Evolutionary conservation across 2,797 vertebrate genomes (phyloP).

Genomic region (Vireo griseus): DNA sequence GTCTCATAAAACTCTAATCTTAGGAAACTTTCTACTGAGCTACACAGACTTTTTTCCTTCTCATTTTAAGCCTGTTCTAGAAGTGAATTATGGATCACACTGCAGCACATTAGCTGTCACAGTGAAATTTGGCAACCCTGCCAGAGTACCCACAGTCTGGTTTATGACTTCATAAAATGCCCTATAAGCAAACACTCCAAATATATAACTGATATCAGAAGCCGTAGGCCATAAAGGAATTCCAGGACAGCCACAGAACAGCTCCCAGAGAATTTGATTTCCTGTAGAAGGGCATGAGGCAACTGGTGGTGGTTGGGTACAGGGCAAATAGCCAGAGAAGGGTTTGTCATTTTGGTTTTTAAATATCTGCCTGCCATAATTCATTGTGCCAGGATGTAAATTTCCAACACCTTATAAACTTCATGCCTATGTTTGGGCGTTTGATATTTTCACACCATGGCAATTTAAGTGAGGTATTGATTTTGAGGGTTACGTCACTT

Average conservation of each 20-base stretch:
- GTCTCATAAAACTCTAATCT: background rate
- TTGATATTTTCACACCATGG: background rate
- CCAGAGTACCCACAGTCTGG: background rate
- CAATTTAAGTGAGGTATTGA: background rate
- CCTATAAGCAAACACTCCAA: background rate
- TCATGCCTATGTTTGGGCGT: background rate
- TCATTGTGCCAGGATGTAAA: background rate
- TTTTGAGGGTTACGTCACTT: background rate
- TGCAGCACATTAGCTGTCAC: background rate
- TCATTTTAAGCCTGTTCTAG: background rate
- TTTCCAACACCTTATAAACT: background rate
- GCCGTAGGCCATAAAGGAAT: background rate
- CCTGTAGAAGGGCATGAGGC: background rate
- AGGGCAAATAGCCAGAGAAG: background rate
- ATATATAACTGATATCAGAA: background rate
- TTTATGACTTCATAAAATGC: conserved; percentile 6
- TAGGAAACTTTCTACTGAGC: background rate
- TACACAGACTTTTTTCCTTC: background rate
- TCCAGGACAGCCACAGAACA: background rate
- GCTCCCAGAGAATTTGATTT: background rate
- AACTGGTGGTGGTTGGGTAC: background rate
- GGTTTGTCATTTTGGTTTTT: background rate
- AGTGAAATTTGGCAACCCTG: background rate
- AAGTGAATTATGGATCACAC: background rate
- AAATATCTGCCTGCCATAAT: background rate